A percentile compares a stretch with the other conserved stretches of the same genome.
phyloP scores from a whole-genome alignment of 2,113 vertebrate species.

The Atractosteus spatula region DNA sequence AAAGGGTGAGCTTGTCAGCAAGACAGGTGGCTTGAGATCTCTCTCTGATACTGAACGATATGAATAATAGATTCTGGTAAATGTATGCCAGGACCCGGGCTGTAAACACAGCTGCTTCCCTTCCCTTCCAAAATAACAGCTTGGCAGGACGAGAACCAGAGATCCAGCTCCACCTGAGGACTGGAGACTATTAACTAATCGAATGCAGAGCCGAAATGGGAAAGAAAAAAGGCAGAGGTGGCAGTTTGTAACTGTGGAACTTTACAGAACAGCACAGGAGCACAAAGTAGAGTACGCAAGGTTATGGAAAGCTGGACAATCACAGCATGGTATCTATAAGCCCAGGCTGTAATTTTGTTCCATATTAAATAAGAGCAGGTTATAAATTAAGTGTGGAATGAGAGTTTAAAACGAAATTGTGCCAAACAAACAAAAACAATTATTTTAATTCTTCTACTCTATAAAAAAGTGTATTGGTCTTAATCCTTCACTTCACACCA shows the following conservation, averaged over 20 bases:
- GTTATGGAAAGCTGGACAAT: not conserved
- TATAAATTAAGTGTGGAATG: not conserved
- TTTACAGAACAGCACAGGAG: constrained; percentile 6
- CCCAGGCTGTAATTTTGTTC: not conserved
- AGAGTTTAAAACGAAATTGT: constrained; percentile 8
- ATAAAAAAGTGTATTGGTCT: not conserved
- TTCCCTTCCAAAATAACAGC: constrained; percentile 99
- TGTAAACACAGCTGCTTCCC: constrained; percentile 99
- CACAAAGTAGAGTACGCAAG: constrained; percentile 29
- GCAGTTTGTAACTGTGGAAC: constrained; percentile 1
- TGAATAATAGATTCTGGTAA: constrained; percentile 99
- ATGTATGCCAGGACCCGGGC: constrained; percentile 99
- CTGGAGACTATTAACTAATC: constrained; percentile 78
- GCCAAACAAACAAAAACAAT: constrained; percentile 10
- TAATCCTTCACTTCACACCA: constrained; percentile 1
- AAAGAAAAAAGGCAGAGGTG: constrained; percentile 43
- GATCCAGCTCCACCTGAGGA: constrained; percentile 97
- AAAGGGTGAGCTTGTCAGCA: constrained; percentile 99
- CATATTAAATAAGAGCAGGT: not conserved
- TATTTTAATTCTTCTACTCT: too few species aligned
- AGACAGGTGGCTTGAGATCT: constrained; percentile 99
- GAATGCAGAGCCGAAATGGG: constrained; percentile 69
- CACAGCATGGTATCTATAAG: not conserved
- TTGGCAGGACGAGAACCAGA: constrained; percentile 94
- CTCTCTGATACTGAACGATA: constrained; percentile 99